These are phyloP conservation scores for Heteromormyrus szaboi DNA, from an alignment of 2,797 vertebrate species.

Conservation along the genomic window DNA sequence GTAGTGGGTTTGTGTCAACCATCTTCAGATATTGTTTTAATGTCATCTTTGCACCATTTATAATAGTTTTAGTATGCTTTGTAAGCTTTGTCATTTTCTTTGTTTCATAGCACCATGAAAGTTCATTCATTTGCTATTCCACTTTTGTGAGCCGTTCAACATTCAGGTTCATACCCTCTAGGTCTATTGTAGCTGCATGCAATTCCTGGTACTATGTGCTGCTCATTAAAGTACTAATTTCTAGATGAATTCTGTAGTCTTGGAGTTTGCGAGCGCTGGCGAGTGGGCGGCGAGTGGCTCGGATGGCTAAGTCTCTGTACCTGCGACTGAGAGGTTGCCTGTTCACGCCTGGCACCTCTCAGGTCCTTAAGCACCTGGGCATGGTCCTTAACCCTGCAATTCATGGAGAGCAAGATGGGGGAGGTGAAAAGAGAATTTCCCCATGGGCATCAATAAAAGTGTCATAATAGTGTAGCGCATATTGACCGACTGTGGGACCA, in stretches of 20 bases:
- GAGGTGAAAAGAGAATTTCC: not conserved
- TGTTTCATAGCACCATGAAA: constrained; percentile 10
- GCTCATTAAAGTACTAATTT: not conserved
- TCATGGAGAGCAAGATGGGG: not conserved
- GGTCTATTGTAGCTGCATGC: not conserved
- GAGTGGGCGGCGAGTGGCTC: not conserved
- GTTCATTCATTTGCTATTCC: not conserved
- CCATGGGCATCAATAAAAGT: not conserved
- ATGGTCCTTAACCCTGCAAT: not conserved
- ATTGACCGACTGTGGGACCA: not conserved
- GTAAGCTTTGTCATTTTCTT: not conserved
- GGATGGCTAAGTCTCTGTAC: not conserved
- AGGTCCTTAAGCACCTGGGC: too few species aligned
- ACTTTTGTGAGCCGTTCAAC: not conserved
- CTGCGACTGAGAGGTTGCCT: not conserved
- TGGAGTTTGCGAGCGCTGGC: not conserved
- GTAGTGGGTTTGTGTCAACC: not conserved
- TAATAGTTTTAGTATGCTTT: not conserved
- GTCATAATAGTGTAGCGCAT: not conserved
- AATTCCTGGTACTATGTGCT: not conserved
- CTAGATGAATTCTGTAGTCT: not conserved
- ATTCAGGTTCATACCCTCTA: constrained; percentile 4
- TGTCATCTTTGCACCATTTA: not conserved
- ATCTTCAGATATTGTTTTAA: not conserved
- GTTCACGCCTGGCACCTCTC: too few species aligned